Conservation (phyloP, 2,888 invertebrate species). For the Altica lythri region DNA sequence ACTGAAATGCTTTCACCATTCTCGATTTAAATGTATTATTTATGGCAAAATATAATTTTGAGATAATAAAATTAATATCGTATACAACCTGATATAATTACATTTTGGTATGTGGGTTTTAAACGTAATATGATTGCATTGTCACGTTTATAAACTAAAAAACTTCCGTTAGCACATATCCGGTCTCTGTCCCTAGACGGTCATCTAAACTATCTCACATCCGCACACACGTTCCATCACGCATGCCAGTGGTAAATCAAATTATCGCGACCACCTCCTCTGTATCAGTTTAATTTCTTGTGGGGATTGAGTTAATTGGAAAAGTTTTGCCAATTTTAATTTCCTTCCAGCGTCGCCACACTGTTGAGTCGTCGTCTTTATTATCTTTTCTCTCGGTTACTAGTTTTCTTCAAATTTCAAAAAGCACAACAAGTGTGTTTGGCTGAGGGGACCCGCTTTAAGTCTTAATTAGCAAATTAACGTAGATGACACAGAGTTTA, state of each 20-base stretch:
- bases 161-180: constrained; percentile 9
- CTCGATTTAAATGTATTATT: too few species aligned
- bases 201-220: constrained; percentile 36
- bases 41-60: too few species aligned
- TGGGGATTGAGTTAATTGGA: constrained; percentile 50
- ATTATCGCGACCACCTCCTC: constrained; percentile 45
- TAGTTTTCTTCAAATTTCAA: constrained; percentile 24
- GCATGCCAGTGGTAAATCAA: constrained; percentile 42
- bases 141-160: constrained; percentile 1
- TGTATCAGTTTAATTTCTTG: constrained; percentile 50
- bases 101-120: neutral
- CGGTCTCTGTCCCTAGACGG: constrained; percentile 20
- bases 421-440: constrained; percentile 17
- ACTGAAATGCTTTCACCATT: too few species aligned
- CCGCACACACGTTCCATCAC: constrained; percentile 38
- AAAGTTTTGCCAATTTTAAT: constrained; percentile 51
- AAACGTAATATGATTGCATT: neutral
- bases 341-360: constrained; percentile 26
- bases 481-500: neutral
- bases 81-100: too few species aligned
- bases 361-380: constrained; percentile 25
- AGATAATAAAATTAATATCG: too few species aligned
- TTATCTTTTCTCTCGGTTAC: constrained; percentile 18
- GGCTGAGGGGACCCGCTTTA: neutral
- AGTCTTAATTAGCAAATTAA: constrained; percentile 10